Percentiles rank a stretch among this genome's conserved stretches.
phyloP scores from a whole-genome alignment of 2,888 invertebrate genomes.

The Tryphoninae sp. region DNA sequence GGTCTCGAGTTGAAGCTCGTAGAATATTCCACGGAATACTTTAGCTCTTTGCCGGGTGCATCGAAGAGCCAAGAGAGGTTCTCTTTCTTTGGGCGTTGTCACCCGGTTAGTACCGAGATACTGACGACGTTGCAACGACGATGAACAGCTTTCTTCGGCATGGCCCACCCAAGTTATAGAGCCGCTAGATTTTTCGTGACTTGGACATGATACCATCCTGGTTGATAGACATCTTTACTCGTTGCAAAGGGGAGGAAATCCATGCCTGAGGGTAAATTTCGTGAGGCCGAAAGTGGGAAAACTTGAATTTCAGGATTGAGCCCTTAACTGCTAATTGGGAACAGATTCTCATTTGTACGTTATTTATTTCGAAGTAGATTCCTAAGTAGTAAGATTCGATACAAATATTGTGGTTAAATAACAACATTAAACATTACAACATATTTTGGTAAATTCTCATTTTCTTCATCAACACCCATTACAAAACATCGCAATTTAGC shows the following conservation, averaged over 20 bases:
- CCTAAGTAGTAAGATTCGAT: background rate
- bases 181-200: conserved; percentile 39
- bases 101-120: conserved; percentile 38
- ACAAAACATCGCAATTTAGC: background rate
- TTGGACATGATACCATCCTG: conserved; percentile 44
- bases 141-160: conserved; percentile 37
- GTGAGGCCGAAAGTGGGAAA: background rate
- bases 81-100: conserved; percentile 33
- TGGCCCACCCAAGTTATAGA: conserved; percentile 62
- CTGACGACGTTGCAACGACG: conserved; percentile 15
- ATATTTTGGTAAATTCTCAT: background rate
- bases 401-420: background rate
- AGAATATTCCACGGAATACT: conserved; percentile 27
- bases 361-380: conserved; percentile 10
- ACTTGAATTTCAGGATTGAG: conserved; percentile 8
- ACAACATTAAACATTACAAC: background rate
- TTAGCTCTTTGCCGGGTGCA: conserved; percentile 12
- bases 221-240: conserved; percentile 34
- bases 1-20: conserved; percentile 53
- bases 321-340: conserved; percentile 30
- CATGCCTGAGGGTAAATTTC: conserved; percentile 12
- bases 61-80: conserved; percentile 21
- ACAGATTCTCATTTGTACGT: conserved; percentile 36
- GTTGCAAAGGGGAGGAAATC: conserved; percentile 12
- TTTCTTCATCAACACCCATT: background rate